These are phyloP conservation scores for Sinonovacula constricta DNA, from an alignment of 1,140 invertebrate genomes.

Conservation along the genomic window DNA sequence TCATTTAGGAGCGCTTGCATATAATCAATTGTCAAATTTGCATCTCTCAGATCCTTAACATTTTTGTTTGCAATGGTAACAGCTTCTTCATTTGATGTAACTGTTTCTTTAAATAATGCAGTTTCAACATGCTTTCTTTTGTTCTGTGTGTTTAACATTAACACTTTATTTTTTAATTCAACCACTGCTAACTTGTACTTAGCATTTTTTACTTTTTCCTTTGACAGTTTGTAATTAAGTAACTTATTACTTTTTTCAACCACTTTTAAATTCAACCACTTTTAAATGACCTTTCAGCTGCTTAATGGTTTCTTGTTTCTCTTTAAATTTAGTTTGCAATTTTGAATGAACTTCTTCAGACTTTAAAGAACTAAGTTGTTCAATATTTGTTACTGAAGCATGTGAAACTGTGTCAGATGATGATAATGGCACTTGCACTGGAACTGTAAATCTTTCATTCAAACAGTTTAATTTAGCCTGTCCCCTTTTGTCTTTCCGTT, in stretches of 20 bases:
- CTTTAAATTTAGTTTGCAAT: neutral
- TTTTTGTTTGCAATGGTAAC: neutral
- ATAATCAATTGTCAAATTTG: slow-evolving; percentile 11
- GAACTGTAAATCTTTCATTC: neutral
- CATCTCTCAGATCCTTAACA: neutral
- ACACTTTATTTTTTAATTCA: neutral
- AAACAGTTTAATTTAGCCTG: neutral
- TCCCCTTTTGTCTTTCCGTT: neutral
- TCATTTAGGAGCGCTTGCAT: slow-evolving; percentile 12
- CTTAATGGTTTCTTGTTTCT: neutral
- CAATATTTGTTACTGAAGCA: neutral
- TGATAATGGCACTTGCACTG: neutral
- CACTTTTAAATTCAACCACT: neutral
- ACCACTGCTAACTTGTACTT: neutral
- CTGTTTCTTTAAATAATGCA: neutral
- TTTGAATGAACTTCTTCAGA: neutral
- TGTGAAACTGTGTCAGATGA: neutral
- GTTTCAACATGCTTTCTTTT: neutral
- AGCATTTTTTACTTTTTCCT: neutral
- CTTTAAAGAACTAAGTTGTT: neutral
- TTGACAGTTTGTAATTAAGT: neutral
- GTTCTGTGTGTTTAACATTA: neutral
- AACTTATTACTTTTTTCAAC: neutral
- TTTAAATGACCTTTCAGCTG: neutral
- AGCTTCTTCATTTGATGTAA: neutral